Conservation (phyloP, 2,113 vertebrate species). For the Anoura caudifer region DNA sequence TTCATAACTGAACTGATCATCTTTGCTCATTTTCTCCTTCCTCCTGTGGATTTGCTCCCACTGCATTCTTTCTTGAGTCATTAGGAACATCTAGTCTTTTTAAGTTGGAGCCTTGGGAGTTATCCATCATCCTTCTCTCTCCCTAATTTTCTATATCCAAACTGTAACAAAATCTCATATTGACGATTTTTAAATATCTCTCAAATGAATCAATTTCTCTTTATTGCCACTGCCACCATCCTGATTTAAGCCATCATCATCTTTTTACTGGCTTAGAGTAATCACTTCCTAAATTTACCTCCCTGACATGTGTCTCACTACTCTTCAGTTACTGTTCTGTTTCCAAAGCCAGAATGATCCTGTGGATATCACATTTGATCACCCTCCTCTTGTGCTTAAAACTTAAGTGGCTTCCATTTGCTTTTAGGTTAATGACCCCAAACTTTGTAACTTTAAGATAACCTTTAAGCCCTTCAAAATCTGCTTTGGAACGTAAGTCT, state of each 20-base stretch:
- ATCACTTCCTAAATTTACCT: neutral
- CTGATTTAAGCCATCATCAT: constrained; percentile 7
- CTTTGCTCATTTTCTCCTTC: neutral
- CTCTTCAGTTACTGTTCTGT: neutral
- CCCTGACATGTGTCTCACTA: neutral
- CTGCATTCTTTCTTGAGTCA: neutral
- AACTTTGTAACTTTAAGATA: neutral
- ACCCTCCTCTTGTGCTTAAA: neutral
- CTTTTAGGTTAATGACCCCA: neutral
- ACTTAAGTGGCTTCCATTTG: neutral
- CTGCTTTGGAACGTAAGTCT: neutral
- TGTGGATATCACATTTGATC: neutral
- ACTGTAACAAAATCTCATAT: constrained; percentile 7
- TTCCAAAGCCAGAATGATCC: neutral
- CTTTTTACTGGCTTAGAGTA: neutral
- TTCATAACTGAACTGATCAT: neutral
- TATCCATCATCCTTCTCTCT: neutral
- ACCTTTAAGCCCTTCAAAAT: neutral
- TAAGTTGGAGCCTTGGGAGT: neutral
- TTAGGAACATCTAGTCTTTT: neutral
- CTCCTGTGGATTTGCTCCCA: neutral
- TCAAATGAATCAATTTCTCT: neutral
- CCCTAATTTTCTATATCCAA: neutral
- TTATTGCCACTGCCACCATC: neutral
- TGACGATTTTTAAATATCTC: constrained; percentile 10